Evolutionary conservation across 1,140 invertebrate genomes (phyloP), one percentile per base, ranked within the genome.

Genomic region (Parapsyche elsis): DNA sequence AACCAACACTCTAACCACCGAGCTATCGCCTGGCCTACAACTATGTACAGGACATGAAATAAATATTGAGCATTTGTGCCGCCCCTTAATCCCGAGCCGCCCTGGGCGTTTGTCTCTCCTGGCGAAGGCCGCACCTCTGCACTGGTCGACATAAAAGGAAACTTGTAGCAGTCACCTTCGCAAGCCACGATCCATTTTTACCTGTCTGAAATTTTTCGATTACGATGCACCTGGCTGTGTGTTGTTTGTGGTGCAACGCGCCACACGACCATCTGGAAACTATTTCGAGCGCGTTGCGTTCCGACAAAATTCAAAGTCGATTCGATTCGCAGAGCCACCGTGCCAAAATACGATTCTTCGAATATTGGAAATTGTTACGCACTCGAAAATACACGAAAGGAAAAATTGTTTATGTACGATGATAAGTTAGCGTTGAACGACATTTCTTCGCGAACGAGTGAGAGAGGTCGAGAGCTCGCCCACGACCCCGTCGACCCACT

Each of bases 401-500:
- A 38, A 38, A 38, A 38, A 38, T 21, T 10, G 24, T 67, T 67
- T 67, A 23, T 21, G 19, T 23, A 12, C 49, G 16, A n/a, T 16
- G 24, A 67, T 67, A 21, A 12, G 61, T 26, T 38, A 38, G 30
- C 30, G 19, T 46, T n/a, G 38, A 24, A 49, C 45, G 71, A 45
- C 30, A 49, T 45, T 73, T 45, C 71, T 73, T 21, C 46, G 46
- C 46, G 26, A 26, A 71, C 24, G 70, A 9, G 9, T 9, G 71
- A 26, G 71, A 26, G 46, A 57, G 44, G 71, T 26, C 23, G 44
- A 10, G 4, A 4, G 21, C 23, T 57, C 71, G 75, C 75, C 75
- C 59, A 77, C 75, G 57, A 19, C 12, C 21, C 26, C 24, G 16
- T 9, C 57, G 53, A 44, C 74, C 74, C 45, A 76, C 74, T 76